A percentile compares a stretch with the other conserved stretches of the same genome.
Evolutionary conservation across 2,797 vertebrate species (phyloP).

Genomic region (Myotis vivesi): DNA sequence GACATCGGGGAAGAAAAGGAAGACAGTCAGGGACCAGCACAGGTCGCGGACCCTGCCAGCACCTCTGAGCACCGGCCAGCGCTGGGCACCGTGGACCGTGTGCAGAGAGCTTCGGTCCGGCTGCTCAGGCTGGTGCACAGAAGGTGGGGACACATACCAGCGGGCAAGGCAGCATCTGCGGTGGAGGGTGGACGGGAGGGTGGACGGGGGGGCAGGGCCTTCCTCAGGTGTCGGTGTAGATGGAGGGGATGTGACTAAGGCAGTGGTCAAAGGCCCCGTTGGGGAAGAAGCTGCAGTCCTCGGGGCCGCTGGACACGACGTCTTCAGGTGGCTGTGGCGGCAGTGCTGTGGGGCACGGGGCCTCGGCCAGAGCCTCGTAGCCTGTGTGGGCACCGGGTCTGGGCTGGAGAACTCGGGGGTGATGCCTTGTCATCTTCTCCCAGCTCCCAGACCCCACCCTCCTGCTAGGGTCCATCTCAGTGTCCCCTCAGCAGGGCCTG

Average conservation of each 20-base stretch:
- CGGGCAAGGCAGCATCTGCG: neutral
- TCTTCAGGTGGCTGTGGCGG: constrained; percentile 84
- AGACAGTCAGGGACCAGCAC: neutral
- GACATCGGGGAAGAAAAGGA: neutral
- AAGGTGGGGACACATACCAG: neutral
- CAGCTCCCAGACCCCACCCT: neutral
- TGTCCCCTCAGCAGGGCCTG: neutral
- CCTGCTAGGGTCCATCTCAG: neutral
- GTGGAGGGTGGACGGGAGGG: neutral
- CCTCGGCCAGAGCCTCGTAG: constrained; percentile 90
- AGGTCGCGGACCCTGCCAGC: neutral
- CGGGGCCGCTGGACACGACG: constrained; percentile 88
- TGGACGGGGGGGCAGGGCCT: neutral
- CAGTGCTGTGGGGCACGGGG: constrained; percentile 80
- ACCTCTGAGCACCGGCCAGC: fast-evolving
- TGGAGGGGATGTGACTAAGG: constrained; percentile 94
- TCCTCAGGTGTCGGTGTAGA: constrained; percentile 95
- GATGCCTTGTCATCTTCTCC: neutral
- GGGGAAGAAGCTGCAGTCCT: constrained; percentile 95
- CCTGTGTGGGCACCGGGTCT: constrained; percentile 81
- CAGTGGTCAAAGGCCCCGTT: constrained; percentile 94
- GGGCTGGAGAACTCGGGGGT: no score
- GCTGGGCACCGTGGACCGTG: neutral
- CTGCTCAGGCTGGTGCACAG: fast-evolving
- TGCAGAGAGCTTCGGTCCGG: neutral